Percentiles rank a stretch among this genome's conserved stretches.
phyloP scores from a whole-genome alignment of 2,888 invertebrate genomes.

The Pyrrhia umbra region DNA sequence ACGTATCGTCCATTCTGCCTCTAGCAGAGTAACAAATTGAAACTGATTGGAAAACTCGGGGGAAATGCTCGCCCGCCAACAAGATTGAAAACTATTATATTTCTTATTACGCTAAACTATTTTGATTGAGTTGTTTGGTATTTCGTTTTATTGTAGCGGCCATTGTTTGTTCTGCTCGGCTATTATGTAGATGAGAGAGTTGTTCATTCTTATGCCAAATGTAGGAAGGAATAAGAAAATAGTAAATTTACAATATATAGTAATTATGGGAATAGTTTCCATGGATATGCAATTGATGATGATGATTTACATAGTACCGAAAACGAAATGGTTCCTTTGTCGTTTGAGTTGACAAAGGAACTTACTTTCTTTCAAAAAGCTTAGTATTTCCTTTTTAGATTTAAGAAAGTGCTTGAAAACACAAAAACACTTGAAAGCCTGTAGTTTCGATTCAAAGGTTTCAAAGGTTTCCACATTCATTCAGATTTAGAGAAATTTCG shows the following conservation, averaged over 20 bases:
- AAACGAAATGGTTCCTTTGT: too few relatives aligned
- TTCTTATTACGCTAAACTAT: slow-evolving; percentile 37
- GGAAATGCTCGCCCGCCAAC: slow-evolving; percentile 40
- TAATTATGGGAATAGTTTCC: neutral
- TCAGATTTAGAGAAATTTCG: neutral
- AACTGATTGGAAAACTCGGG: slow-evolving; percentile 55
- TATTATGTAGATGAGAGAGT: slow-evolving; percentile 22
- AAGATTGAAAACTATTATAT: slow-evolving; percentile 44
- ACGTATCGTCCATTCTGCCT: slow-evolving; percentile 51
- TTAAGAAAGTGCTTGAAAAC: too few relatives aligned
- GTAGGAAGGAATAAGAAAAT: neutral
- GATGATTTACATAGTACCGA: too few relatives aligned
- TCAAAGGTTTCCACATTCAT: too few relatives aligned
- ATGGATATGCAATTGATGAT: neutral
- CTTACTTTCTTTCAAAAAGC: too few relatives aligned
- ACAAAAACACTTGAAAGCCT: too few relatives aligned
- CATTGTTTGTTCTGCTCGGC: slow-evolving; percentile 17
- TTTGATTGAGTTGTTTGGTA: slow-evolving; percentile 42
- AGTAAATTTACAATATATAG: too few relatives aligned
- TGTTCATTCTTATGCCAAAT: neutral
- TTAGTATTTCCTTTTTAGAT: too few relatives aligned
- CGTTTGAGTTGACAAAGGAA: too few relatives aligned
- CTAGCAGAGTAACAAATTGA: slow-evolving; percentile 44
- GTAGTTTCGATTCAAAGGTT: too few relatives aligned
- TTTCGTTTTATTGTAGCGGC: slow-evolving; percentile 10